Conservation (phyloP, 2,113 vertebrate species). For the Nestor notabilis region DNA sequence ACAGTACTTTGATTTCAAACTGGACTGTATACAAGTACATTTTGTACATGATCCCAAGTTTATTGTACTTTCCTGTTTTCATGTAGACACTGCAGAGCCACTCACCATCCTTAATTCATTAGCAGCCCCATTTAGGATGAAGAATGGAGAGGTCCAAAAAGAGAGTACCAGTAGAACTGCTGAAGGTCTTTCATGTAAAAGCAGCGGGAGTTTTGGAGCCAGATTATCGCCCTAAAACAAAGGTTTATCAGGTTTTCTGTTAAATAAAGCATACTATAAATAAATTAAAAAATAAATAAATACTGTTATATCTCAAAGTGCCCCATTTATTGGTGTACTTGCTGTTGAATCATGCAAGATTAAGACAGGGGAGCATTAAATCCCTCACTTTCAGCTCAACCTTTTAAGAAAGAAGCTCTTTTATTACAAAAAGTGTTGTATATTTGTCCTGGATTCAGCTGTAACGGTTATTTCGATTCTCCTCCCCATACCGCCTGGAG, state of each 20-base stretch:
- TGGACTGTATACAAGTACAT: not conserved
- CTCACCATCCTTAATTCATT: not conserved
- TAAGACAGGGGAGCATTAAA: not conserved
- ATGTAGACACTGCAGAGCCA: not conserved
- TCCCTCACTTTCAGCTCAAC: not conserved
- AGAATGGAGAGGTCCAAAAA: not conserved
- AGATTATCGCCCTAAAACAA: not conserved
- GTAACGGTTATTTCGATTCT: not conserved
- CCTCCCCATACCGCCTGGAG: not conserved
- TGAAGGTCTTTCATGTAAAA: not conserved
- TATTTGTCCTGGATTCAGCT: not conserved
- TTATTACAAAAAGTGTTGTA: not conserved
- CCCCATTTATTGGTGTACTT: not conserved
- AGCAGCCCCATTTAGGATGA: not conserved
- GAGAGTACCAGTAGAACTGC: not conserved
- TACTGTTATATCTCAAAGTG: not conserved
- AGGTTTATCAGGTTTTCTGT: not conserved
- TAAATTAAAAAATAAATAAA: not conserved
- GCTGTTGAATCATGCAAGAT: not conserved
- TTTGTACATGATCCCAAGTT: not conserved
- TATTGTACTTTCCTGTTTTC: not conserved
- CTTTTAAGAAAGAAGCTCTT: not conserved
- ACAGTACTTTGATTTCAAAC: not conserved
- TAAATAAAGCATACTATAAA: not conserved
- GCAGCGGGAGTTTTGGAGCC: not conserved